Conservation (phyloP, 2,113 vertebrate genomes). For the Cisticola juncidis region DNA sequence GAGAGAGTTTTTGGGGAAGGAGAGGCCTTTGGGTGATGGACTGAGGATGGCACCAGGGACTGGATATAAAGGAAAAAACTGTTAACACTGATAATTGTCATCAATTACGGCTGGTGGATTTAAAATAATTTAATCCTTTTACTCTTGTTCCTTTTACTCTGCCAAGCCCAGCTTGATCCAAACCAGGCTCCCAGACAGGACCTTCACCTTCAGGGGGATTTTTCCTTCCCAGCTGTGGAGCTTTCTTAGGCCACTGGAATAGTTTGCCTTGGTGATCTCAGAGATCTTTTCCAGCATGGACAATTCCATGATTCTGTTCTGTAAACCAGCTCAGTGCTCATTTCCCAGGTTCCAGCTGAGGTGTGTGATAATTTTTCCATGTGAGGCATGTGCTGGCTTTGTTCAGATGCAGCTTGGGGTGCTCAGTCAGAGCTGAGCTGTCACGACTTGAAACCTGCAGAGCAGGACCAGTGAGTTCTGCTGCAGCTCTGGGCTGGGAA, state of each 20-base stretch:
- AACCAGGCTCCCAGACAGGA: neutral
- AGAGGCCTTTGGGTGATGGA: neutral
- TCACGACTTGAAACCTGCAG: neutral
- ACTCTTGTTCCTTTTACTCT: neutral
- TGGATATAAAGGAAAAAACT: neutral
- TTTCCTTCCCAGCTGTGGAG: neutral
- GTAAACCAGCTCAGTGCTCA: neutral
- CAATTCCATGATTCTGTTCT: accelerated
- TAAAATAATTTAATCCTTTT: neutral
- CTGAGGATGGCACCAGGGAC: neutral
- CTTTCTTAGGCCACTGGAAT: accelerated
- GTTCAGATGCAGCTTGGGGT: neutral
- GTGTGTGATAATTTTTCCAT: accelerated
- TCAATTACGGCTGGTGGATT: neutral
- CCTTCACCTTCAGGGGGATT: accelerated
- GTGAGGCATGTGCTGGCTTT: neutral
- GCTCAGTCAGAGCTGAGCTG: neutral
- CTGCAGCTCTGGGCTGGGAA: neutral
- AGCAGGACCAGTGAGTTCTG: conserved; percentile 7
- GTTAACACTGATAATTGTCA: accelerated
- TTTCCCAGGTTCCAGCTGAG: neutral
- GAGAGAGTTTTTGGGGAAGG: neutral
- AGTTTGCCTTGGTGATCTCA: accelerated
- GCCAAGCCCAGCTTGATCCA: neutral
- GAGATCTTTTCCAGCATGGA: neutral